phyloP scores from a whole-genome alignment of 1,140 invertebrate species.

The Cyclina sinensis region DNA sequence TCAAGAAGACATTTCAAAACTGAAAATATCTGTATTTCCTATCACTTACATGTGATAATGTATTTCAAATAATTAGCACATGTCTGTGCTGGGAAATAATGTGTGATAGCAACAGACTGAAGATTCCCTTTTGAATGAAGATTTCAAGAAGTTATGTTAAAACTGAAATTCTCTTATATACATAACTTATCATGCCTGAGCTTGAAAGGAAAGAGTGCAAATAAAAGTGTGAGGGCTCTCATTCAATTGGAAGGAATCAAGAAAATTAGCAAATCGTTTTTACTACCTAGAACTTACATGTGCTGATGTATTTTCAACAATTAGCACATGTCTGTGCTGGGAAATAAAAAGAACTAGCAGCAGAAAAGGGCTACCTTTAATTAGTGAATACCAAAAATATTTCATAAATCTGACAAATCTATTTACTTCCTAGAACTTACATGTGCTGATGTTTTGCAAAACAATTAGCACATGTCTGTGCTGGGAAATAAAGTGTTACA shows the following conservation, averaged over 20 bases:
- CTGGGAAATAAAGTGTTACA: background rate
- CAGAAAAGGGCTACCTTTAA: background rate
- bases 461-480: constrained; percentile 16
- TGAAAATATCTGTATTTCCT: background rate
- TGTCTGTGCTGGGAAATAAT: constrained; percentile 41
- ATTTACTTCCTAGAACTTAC: background rate
- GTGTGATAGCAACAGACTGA: too few species aligned
- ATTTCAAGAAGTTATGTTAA: too few species aligned
- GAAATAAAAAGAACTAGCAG: background rate
- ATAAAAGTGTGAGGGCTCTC: too few species aligned
- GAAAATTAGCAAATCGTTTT: background rate
- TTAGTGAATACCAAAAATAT: too few species aligned
- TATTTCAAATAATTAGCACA: background rate
- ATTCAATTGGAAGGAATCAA: too few species aligned
- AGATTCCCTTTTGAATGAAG: too few species aligned
- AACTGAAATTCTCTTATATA: background rate
- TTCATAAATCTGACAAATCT: too few species aligned
- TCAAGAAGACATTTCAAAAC: background rate
- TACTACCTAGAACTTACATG: constrained; percentile 41
- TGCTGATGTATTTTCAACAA: background rate
- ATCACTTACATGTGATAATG: background rate
- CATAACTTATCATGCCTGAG: constrained; percentile 42
- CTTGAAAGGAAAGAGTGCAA: background rate
- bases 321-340: constrained; percentile 49
- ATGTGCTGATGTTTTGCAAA: too few species aligned